phyloP scores from a whole-genome alignment of 2,888 invertebrate species.

The Teleiodes luculella region DNA sequence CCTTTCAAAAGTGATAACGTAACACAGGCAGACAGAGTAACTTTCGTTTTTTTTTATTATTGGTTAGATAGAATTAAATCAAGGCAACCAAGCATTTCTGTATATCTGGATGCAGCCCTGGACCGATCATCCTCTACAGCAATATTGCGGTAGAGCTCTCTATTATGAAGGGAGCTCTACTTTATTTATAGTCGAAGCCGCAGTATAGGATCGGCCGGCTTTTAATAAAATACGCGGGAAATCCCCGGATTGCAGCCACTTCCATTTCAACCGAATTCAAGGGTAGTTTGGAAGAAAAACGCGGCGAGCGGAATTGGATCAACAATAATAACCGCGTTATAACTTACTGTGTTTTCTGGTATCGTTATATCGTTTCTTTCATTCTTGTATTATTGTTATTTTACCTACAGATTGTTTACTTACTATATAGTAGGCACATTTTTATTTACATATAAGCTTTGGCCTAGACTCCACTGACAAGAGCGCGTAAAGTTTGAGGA shows the following conservation, averaged over 20 bases:
- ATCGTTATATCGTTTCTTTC: no score
- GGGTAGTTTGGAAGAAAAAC: conserved; percentile 19
- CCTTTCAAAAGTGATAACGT: no score
- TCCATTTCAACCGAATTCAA: conserved; percentile 1
- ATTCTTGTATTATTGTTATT: no score
- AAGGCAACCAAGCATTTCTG: background rate
- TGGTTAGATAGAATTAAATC: no score
- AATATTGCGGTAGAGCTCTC: conserved; percentile 14
- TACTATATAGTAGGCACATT: no score
- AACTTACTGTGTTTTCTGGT: no score
- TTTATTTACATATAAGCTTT: no score
- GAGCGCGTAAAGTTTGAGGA: no score
- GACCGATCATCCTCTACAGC: conserved; percentile 3
- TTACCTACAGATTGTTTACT: no score
- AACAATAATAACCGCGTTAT: background rate
- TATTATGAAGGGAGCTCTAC: conserved; percentile 15
- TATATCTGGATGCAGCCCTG: background rate
- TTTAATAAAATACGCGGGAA: conserved; percentile 12
- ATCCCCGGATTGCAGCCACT: background rate
- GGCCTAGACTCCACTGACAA: no score
- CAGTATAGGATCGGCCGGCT: conserved; percentile 2
- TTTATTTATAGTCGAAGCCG: conserved; percentile 17
- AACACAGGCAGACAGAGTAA: no score
- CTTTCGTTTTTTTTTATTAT: no score
- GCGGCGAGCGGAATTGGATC: background rate